A percentile compares a stretch with the other conserved stretches of the same genome.
Conservation (phyloP, 2,113 vertebrate genomes). For the Trochalopteron elliotii region DNA sequence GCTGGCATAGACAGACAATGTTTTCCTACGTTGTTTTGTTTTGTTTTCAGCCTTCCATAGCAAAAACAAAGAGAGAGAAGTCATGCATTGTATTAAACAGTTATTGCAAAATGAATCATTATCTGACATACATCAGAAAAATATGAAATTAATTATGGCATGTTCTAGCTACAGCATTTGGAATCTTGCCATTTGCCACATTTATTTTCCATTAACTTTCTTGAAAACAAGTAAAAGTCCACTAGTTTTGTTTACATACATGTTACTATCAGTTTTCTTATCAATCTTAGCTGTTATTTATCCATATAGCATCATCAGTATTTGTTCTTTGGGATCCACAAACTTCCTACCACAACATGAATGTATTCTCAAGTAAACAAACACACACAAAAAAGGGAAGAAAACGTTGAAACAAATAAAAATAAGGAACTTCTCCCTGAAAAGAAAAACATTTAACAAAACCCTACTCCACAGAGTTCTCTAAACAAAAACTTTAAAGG, state of each 20-base stretch:
- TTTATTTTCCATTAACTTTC: background rate
- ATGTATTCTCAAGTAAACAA: background rate
- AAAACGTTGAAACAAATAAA: background rate
- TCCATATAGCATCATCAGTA: background rate
- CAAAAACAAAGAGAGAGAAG: background rate
- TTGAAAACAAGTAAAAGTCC: background rate
- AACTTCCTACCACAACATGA: background rate
- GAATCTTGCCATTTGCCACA: background rate
- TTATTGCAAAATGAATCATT: background rate
- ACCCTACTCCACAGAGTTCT: background rate
- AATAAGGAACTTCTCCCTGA: background rate
- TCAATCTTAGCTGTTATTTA: background rate
- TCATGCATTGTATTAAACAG: background rate
- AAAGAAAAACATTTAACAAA: background rate
- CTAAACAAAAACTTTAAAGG: background rate
- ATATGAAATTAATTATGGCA: background rate
- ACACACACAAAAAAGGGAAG: background rate
- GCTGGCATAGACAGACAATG: accelerated
- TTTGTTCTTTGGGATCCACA: background rate
- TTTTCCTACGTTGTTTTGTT: background rate
- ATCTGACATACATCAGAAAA: background rate
- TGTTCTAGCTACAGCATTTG: background rate
- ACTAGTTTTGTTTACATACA: background rate
- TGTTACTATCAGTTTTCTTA: background rate
- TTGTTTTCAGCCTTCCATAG: background rate